Evolutionary conservation across 1,140 invertebrate genomes (phyloP).

Genomic region (Microplitis mediator): DNA sequence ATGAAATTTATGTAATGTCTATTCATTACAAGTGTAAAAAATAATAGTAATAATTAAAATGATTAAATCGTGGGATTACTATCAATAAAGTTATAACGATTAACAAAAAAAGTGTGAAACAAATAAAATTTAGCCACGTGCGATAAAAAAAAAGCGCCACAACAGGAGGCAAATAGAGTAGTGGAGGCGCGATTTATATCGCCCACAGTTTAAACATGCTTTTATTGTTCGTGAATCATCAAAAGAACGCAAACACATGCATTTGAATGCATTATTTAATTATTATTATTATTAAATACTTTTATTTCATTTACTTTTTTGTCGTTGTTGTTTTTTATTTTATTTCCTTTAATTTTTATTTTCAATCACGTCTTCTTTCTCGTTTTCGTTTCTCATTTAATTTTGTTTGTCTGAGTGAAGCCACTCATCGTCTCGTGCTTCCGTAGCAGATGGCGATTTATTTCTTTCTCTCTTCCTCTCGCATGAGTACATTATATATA

Average conservation of each 20-base stretch:
- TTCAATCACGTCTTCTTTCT: background rate
- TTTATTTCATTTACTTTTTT: background rate
- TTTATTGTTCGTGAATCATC: constrained; percentile 20
- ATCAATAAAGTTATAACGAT: too few relatives aligned
- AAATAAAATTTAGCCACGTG: background rate
- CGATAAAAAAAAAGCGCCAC: background rate
- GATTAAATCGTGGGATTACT: too few relatives aligned
- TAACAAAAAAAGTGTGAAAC: background rate
- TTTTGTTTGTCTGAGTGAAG: constrained; percentile 19
- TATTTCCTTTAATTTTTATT: background rate
- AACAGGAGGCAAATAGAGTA: background rate
- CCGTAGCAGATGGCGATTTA: constrained; percentile 26
- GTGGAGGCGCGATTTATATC: constrained; percentile 25
- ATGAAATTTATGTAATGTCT: too few relatives aligned
- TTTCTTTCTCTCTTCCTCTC: background rate
- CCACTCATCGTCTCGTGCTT: constrained; percentile 25
- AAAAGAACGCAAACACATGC: constrained; percentile 7
- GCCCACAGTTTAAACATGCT: background rate
- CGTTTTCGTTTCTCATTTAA: background rate
- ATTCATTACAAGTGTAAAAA: too few relatives aligned
- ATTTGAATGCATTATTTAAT: background rate
- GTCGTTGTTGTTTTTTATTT: background rate
- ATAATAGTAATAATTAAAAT: too few relatives aligned
- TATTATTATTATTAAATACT: background rate
- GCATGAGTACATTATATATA: background rate